A percentile compares a stretch with the other conserved stretches of the same genome.
Evolutionary conservation across 2,888 invertebrate genomes (phyloP).

Genomic region (Plagodis dolabraria): DNA sequence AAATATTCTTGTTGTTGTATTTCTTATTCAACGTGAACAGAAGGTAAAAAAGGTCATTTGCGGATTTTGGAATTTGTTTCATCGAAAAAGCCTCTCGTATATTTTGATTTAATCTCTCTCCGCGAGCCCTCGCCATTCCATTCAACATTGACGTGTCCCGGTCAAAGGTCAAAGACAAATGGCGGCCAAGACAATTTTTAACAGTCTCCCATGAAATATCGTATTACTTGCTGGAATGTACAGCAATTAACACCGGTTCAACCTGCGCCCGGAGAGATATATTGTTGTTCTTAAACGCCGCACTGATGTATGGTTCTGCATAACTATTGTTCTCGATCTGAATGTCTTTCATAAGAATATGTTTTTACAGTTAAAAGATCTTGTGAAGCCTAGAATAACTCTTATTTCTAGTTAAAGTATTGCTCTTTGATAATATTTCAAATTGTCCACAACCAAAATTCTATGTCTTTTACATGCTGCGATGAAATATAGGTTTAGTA

Average conservation of each 20-base stretch:
- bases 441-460: too few relatives aligned
- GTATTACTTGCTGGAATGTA: slow-evolving; percentile 35
- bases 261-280: slow-evolving; percentile 39
- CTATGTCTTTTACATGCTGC: too few relatives aligned
- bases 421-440: too few relatives aligned
- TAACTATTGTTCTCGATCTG: neutral
- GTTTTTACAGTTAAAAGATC: too few relatives aligned
- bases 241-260: slow-evolving; percentile 45
- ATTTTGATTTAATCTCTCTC: slow-evolving; percentile 3
- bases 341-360: too few relatives aligned
- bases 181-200: slow-evolving; percentile 43
- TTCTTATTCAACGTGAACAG: too few relatives aligned
- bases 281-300: slow-evolving; percentile 62
- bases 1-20: too few relatives aligned
- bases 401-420: too few relatives aligned
- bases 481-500: too few relatives aligned
- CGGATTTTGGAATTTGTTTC: too few relatives aligned
- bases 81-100: neutral
- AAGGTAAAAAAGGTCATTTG: too few relatives aligned
- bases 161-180: slow-evolving; percentile 49
- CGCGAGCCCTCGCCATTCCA: slow-evolving; percentile 6
- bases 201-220: slow-evolving; percentile 46
- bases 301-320: slow-evolving; percentile 55
- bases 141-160: slow-evolving; percentile 11
- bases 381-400: too few relatives aligned